Base-by-base conservation (phyloP, 2,888 invertebrate species). In the Drosophila birchii region DNA sequence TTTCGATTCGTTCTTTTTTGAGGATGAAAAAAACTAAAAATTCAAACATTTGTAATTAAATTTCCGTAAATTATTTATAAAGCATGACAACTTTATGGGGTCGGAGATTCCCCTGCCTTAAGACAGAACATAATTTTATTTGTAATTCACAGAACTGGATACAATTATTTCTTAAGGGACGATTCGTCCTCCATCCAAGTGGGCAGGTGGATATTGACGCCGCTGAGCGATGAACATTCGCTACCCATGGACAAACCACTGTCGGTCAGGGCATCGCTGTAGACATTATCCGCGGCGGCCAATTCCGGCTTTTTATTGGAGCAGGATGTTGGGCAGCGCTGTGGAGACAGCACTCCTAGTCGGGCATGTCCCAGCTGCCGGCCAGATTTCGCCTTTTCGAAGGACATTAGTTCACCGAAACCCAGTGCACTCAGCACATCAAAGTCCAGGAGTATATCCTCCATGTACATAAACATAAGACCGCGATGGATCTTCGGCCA, bases 391-490 rank as follows among this genome's bases (percentile, higher is more conserved):
- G 89, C 85, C 12, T 94, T 92, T 74, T 95, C 94, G 72, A 97
- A 95, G 0, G 96, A 94, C 78, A 98, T 94, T 29, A 99, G 92
- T 0, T 96, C 96, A 12, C 99, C 99, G 93, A 99, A 99, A 38
- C 96, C 93, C 34, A 98, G 95, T 92, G 98, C 98, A 90, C 98
- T 98, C 60, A 98, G 95, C 0, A 98, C 96, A 12, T 98, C 98
- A 92, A 97, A 98, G 93, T 98, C 98, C 0, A 95, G 94, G 66
- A 99, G 93, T n/a, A 98, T 97, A 94, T 99, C 99, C 71, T 96
- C 98, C 93, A 97, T 97, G 91, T 99, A 99, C 99, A 99, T 99
- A 93, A 97, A 98, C 38, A 99, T 95, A 18, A 99, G 94, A 18
- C 99, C 99, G 74, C 95, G 94, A 92, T 99, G 99, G 47, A 99